phyloP scores from a whole-genome alignment of 2,888 invertebrate genomes.

The Odontocolon sp. region DNA sequence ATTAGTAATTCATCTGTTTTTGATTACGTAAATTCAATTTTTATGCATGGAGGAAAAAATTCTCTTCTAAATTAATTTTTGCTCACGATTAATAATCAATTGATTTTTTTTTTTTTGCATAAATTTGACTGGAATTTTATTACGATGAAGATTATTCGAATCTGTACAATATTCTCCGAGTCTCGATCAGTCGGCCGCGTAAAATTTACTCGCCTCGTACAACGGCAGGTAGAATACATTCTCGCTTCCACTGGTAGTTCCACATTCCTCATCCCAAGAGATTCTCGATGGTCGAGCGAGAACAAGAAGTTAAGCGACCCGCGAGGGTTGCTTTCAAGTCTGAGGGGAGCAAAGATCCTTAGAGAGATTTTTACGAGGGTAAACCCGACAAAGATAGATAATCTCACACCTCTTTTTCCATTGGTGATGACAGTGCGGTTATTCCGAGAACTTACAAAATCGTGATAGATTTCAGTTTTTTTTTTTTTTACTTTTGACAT shows the following conservation, averaged over 20 bases:
- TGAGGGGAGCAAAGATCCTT: background rate
- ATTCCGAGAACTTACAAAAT: too few relatives aligned
- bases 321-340: constrained; percentile 34
- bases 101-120: too few relatives aligned
- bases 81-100: too few relatives aligned
- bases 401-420: too few relatives aligned
- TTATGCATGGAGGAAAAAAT: too few relatives aligned
- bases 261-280: constrained; percentile 48
- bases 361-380: constrained; percentile 39
- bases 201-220: constrained; percentile 13
- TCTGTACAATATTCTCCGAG: background rate
- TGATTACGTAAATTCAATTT: too few relatives aligned
- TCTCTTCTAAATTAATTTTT: too few relatives aligned
- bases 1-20: background rate
- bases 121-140: background rate
- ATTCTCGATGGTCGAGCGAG: constrained; percentile 35
- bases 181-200: background rate
- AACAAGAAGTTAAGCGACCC: constrained; percentile 10
- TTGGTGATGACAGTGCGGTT: too few relatives aligned
- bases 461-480: too few relatives aligned
- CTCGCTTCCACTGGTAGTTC: constrained; percentile 56
- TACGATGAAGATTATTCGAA: background rate
- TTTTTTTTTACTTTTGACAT: background rate
- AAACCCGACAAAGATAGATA: constrained; percentile 20
- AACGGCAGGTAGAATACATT: constrained; percentile 54